A percentile compares a stretch with the other conserved stretches of the same genome.
phyloP scores from a whole-genome alignment of 2,113 vertebrate species.

The Pelodiscus sinensis region DNA sequence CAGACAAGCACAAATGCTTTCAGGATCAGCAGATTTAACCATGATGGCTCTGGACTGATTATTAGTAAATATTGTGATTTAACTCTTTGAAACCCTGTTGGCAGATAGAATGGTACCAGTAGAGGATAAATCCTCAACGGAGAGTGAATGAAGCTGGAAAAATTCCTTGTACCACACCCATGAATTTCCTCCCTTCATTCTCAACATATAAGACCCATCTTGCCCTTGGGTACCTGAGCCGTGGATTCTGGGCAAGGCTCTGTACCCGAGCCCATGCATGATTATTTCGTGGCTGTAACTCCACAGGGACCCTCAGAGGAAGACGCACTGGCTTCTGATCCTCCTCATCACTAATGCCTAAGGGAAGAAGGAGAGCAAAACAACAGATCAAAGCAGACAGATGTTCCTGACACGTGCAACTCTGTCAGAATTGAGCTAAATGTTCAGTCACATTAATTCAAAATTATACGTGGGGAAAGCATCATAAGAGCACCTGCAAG shows the following conservation, averaged over 20 bases:
- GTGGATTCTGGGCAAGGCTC: slow-evolving; percentile 95
- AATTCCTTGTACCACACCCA: background rate
- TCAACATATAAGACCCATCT: background rate
- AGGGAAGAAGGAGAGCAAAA: background rate
- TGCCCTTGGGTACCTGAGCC: slow-evolving; percentile 86
- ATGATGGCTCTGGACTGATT: background rate
- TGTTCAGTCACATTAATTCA: background rate
- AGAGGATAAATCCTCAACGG: background rate
- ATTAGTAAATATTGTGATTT: background rate
- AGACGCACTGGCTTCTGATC: slow-evolving; percentile 97
- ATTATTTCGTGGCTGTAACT: slow-evolving; percentile 94
- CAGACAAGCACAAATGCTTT: background rate
- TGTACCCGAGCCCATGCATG: slow-evolving; percentile 96
- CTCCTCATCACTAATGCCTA: slow-evolving; percentile 96
- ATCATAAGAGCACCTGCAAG: background rate
- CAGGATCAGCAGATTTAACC: background rate
- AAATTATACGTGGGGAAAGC: background rate
- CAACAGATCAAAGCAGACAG: background rate
- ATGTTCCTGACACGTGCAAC: background rate
- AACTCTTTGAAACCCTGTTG: background rate
- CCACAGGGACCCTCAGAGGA: slow-evolving; percentile 93
- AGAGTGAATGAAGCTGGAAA: background rate
- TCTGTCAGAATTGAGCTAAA: background rate
- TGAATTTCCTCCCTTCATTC: background rate
- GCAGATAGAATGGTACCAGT: background rate